A percentile compares a stretch with the other conserved stretches of the same genome.
Evolutionary conservation across 2,113 vertebrate species (phyloP).

Genomic region (Hemibates koningsi): DNA sequence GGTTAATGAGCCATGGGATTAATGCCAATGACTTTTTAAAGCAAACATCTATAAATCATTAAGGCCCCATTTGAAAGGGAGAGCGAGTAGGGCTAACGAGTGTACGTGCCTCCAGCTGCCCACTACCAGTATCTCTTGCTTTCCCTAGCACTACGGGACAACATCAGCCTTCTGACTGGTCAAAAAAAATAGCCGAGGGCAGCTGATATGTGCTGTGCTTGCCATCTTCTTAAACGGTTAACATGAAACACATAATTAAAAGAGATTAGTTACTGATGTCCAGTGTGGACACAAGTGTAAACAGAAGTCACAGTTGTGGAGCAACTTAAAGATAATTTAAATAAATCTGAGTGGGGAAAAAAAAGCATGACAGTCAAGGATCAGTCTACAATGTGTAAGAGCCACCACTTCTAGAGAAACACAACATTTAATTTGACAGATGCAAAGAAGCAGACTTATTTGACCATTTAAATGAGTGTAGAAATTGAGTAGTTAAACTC

Average conservation of each 20-base stretch:
- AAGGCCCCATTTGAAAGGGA: constrained; percentile 68
- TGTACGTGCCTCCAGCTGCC: constrained; percentile 59
- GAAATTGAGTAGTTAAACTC: not conserved
- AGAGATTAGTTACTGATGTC: not conserved
- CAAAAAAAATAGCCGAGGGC: not conserved
- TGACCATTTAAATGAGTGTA: not conserved
- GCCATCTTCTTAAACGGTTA: not conserved
- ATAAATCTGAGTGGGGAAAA: not conserved
- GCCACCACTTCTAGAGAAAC: not conserved
- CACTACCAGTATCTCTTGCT: not conserved
- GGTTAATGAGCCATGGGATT: constrained; percentile 82
- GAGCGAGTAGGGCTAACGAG: constrained; percentile 53
- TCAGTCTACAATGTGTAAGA: not conserved
- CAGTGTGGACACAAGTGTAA: not conserved
- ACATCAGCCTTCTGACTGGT: constrained; percentile 9
- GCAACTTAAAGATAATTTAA: not conserved
- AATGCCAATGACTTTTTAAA: constrained; percentile 83
- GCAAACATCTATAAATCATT: constrained; percentile 83
- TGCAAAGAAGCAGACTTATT: not conserved
- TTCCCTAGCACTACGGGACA: not conserved
- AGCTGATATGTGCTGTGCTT: not conserved
- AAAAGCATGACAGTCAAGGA: not conserved
- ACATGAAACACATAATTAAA: not conserved
- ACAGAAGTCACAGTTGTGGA: not conserved
- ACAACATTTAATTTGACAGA: not conserved